Percentiles rank a stretch among this genome's conserved stretches.
These are phyloP conservation scores for Stigmatopora nigra DNA, from an alignment of 2,113 vertebrate genomes.

Conservation along the genomic window DNA sequence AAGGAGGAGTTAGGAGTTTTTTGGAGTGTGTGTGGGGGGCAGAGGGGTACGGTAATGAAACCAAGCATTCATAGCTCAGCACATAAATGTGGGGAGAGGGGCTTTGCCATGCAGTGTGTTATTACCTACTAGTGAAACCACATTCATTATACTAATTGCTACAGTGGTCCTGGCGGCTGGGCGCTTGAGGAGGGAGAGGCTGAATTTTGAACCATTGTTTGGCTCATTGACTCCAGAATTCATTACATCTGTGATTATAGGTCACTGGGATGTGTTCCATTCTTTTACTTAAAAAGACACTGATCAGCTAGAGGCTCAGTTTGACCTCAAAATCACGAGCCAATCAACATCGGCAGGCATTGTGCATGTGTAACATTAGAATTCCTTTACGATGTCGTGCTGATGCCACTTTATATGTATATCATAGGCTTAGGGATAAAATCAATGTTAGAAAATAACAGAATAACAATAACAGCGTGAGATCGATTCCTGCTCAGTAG, in stretches of 20 bases:
- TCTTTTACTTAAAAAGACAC: conserved; percentile 29
- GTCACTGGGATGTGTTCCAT: conserved; percentile 44
- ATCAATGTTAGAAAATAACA: too few species aligned
- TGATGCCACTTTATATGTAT: conserved; percentile 16
- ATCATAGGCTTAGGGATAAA: too few species aligned
- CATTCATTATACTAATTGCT: conserved; percentile 71
- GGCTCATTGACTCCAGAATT: conserved; percentile 67
- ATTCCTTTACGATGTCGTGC: background rate
- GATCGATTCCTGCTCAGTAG: too few species aligned
- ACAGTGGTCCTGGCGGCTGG: conserved; percentile 61
- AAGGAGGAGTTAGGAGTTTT: conserved; percentile 70
- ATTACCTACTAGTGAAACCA: conserved; percentile 67
- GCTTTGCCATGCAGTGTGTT: conserved; percentile 53
- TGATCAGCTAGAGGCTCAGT: conserved; percentile 27
- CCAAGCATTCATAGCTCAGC: conserved; percentile 62
- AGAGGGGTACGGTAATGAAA: conserved; percentile 61
- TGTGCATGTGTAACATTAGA: background rate
- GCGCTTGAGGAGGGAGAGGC: conserved; percentile 46
- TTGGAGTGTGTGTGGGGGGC: conserved; percentile 40
- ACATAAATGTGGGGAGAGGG: conserved; percentile 38
- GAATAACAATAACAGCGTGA: too few species aligned
- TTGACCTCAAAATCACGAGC: conserved; percentile 17
- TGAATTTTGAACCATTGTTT: conserved; percentile 63
- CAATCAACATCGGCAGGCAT: background rate
- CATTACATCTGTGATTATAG: conserved; percentile 56